Evolutionary conservation across 2,113 vertebrate genomes (phyloP).

Genomic region (Melanotaenia duboulayi): DNA sequence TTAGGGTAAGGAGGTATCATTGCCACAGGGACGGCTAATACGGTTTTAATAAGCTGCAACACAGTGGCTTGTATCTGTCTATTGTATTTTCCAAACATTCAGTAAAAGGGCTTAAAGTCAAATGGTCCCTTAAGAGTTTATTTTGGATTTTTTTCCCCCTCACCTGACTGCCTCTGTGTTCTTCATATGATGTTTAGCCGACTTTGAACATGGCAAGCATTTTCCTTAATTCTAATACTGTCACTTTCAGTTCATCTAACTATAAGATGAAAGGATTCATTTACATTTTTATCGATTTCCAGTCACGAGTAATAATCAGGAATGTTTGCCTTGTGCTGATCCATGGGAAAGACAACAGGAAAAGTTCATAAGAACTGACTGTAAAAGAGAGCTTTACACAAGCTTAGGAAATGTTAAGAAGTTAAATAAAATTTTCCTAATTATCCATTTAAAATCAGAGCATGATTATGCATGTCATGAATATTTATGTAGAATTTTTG

Average conservation of each 20-base stretch:
- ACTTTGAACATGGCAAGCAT: not conserved
- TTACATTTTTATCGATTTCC: too few relatives aligned
- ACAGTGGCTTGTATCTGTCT: not conserved
- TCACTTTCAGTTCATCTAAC: too few relatives aligned
- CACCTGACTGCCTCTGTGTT: not conserved
- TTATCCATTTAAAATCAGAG: not conserved
- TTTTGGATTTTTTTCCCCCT: not conserved
- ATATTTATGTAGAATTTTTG: not conserved
- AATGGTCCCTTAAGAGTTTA: not conserved
- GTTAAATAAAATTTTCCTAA: not conserved
- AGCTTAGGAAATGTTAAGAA: not conserved
- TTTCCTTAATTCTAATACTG: not conserved
- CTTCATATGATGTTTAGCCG: not conserved
- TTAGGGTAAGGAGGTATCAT: too few relatives aligned
- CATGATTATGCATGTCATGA: not conserved
- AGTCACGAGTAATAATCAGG: not conserved
- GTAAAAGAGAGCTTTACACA: not conserved
- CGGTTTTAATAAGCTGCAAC: not conserved
- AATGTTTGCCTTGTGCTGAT: not conserved
- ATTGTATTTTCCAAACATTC: not conserved
- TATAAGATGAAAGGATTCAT: too few relatives aligned
- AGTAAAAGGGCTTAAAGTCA: not conserved
- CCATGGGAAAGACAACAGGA: constrained; percentile 1
- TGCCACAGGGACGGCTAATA: too few relatives aligned
- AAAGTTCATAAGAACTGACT: not conserved